Percentiles rank a stretch among this genome's conserved stretches.
Conservation (phyloP, 2,888 invertebrate genomes). For the Drosophila melanocephala region DNA sequence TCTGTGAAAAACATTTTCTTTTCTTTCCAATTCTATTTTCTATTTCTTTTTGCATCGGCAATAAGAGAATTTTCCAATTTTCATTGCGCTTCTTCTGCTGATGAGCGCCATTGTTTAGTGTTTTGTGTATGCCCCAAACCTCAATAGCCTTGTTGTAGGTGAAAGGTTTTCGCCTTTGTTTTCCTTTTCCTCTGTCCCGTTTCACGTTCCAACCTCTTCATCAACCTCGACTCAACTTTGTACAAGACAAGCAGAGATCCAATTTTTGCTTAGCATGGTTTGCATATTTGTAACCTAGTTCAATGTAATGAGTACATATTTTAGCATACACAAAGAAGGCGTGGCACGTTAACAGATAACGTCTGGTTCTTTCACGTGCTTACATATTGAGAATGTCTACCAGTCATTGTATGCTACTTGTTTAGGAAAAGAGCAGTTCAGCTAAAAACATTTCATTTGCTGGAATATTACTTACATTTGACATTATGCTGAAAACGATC, state of each 20-base stretch:
- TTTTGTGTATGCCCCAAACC: constrained; percentile 9
- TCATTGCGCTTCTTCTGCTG: constrained; percentile 74
- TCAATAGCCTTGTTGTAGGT: constrained; percentile 46
- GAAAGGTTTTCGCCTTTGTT: constrained; percentile 61
- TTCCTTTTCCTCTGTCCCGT: constrained; percentile 8
- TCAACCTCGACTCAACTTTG: constrained; percentile 1
- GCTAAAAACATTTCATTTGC: neutral
- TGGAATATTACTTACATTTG: neutral
- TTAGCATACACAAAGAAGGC: constrained; percentile 50
- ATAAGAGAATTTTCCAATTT: constrained; percentile 68
- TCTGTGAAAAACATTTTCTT: constrained; percentile 51
- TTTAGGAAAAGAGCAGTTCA: neutral
- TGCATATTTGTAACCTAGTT: constrained; percentile 70
- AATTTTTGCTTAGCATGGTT: constrained; percentile 64
- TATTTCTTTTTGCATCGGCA: constrained; percentile 39
- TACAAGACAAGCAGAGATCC: constrained; percentile 46
- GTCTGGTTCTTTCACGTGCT: neutral
- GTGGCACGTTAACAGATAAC: constrained; percentile 40
- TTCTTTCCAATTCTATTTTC: constrained; percentile 38
- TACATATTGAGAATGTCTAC: constrained; percentile 28
- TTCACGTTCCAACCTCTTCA: constrained; percentile 3
- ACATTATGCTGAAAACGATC: neutral
- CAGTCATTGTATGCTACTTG: constrained; percentile 24
- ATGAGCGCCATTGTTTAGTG: constrained; percentile 75
- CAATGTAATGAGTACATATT: constrained; percentile 60